Evolutionary conservation across 2,797 vertebrate genomes (phyloP), one percentile per base, ranked within the genome.

Genomic region (Periophthalmus magnuspinnatus): DNA sequence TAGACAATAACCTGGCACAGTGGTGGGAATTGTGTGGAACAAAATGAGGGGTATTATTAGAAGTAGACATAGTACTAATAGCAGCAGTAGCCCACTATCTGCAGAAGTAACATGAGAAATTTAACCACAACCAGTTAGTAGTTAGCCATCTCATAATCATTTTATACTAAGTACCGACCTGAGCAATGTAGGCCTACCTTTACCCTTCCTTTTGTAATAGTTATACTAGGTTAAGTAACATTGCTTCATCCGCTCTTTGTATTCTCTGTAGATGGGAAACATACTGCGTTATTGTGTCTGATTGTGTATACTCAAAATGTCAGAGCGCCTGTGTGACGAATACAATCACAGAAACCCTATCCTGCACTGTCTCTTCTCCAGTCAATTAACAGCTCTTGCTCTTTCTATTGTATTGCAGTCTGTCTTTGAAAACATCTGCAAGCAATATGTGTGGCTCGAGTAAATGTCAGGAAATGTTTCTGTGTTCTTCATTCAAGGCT

Each of bases 371-470:
- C 67, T 76, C 19, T 21, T 67, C 36, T 41, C 63, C 68, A 74
- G 79, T 80, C 68, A 88, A 88, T 89, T 90, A 85, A 77, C 86
- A 86, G 78, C 85, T 83, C 84, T 84, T 81, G 72, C 48, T 47
- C 59, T n/a, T 84, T 85, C 28, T 72, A 76, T 70, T 68, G 61
- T 68, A 79, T 64, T 11, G 2, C 47, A 70, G 71, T 63, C 16
- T 71, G 50, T 74, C 81, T 69, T 19, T 28, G 70, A 84, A 78
- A 81, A 91, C 91, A 92, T 91, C 89, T 92, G 91, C 57, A 84
- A 82, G 67, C 85, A 90, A 89, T 86, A 84, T 89, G 80, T 73
- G 41, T 66, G 72, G 76, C 32, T 64, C 60, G n/a, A 36, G 84
- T 84, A 2, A 16, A 32, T 69, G 78, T 88, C 76, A 81, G 83